Base-by-base conservation (phyloP, 2,797 vertebrate genomes). In the Mareca strepera region DNA sequence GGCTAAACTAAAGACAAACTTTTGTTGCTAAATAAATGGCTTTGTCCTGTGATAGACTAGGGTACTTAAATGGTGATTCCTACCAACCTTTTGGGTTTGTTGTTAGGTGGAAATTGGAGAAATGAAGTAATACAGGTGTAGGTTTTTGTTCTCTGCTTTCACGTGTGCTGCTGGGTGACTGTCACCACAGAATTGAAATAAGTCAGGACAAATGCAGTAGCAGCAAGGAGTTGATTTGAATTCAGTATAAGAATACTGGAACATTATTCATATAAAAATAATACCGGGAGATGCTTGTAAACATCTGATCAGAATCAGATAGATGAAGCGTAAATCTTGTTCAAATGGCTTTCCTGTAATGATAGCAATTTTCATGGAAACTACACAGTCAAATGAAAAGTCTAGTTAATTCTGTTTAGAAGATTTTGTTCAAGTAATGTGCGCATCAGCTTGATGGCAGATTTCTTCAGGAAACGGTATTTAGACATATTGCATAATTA, bases 401-500 rank as follows among this genome's bases (percentile, higher is more conserved):
- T 69, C 21, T 60, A 67, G 76, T 69, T 79, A 78, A 76, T 94
- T 91, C 85, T 75, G 39, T 89, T 94, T 76, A 69, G 78, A 90
- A 53, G 59, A n/a, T 88, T 90, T 92, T 87, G 75, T 33, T 83
- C 20, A 37, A 87, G 56, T 82, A 88, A 94, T 62, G 39, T 89
- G 76, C 26, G 33, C 64, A 91, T 94, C 58, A 69, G 31, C 68
- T 85, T 70, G 18, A 75, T 91, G 87, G 86, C 46, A 87, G 11
- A 50, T 46, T 59, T 92, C 82, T 88, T 64, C 73, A 92, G 85
- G 78, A 96, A 91, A 69, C 20, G 29, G 59, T 81, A 29, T 82
- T 89, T 72, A 90, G 59, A 93, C 77, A 56, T 79, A 52, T 67
- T 96, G 70, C 17, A 50, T 55, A 92, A 90, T 95, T 92, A 92